phyloP scores from a whole-genome alignment of 1,140 invertebrate species.

The Babylonia areolata region DNA sequence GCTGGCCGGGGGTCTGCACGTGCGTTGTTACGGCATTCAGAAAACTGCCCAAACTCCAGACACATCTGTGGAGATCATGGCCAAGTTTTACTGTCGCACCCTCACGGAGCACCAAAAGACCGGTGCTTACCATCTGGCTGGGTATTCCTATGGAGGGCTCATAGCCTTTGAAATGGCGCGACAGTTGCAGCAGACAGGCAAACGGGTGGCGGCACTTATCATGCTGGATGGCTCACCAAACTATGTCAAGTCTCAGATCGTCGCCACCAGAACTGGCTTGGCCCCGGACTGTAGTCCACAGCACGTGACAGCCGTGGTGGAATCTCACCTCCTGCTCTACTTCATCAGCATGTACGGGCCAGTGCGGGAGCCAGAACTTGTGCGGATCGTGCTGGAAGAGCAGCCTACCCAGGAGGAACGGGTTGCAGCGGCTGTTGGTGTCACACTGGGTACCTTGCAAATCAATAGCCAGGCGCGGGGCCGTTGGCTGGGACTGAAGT shows the following conservation, averaged over 20 bases:
- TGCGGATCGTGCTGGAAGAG: slow-evolving; percentile 13
- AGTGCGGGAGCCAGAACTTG: neutral
- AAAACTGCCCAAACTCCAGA: neutral
- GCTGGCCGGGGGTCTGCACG: neutral
- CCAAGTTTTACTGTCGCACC: slow-evolving; percentile 22
- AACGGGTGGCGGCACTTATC: slow-evolving; percentile 16
- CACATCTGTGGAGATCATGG: slow-evolving; percentile 9
- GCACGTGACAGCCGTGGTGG: neutral
- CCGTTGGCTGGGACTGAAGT: neutral
- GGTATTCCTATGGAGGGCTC: slow-evolving; percentile 32
- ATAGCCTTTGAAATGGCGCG: slow-evolving; percentile 34
- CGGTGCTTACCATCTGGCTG: slow-evolving; percentile 21
- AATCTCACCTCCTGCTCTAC: slow-evolving; percentile 30
- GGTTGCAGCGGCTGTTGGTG: neutral
- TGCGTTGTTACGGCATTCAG: slow-evolving; percentile 21
- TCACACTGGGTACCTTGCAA: slow-evolving; percentile 1
- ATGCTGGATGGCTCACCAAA: slow-evolving; percentile 33
- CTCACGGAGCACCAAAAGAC: neutral
- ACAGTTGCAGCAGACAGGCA: slow-evolving; percentile 23
- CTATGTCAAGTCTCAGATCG: slow-evolving; percentile 28
- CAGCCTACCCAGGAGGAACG: neutral
- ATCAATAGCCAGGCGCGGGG: slow-evolving; percentile 3
- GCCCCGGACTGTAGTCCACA: neutral
- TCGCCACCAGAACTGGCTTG: neutral
- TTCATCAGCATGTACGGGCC: slow-evolving; percentile 15